Base-by-base conservation (phyloP, 2,888 invertebrate species). In the Pseudococcus viburni region DNA sequence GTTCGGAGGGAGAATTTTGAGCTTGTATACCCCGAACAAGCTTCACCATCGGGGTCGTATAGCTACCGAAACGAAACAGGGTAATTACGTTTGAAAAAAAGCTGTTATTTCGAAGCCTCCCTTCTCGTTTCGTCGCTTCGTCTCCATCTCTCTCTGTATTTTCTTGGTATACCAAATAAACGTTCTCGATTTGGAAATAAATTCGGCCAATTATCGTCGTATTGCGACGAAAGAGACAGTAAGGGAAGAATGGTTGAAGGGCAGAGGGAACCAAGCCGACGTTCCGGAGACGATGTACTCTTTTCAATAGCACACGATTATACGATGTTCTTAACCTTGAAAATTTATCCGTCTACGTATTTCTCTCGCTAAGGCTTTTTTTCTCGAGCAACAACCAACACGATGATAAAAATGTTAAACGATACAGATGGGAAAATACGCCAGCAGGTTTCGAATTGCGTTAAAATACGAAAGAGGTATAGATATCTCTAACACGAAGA, bases 381-480 rank as follows among this genome's bases (percentile, higher is more conserved):
- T 64, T 64, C 22, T 64, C 19, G 64, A 12, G 64, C 11, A 22
- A 64, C 64, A 6, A 64, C 7, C 7, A 7, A 12, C 22, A 7
- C 64, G 64, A 22, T 22, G 22, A 64, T 64, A 64, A 64, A 64
- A 64, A 64, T 64, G 64, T 64, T 64, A 12, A 64, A 64, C 22
- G 64, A 64, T 64, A 64, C 64, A 22, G 64, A 22, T 22, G 64
- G 64, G 19, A 22, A 64, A 22, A 64, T 51, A 17, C 12, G 17
- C 17, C 15, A 64, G 64, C 19, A 22, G 64, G 64, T 64, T 64
- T 64, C 64, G 11, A 64, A 64, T 64, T 64, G 22, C 64, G 64
- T 64, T 64, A 64, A 64, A 33, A 33, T 33, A 33, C 26, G 26
- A 59, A n/a, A 12, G n/a, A 59, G n/a, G 17, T 59, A n/a, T n/a